Evolutionary conservation across 2,888 invertebrate genomes (phyloP).

Genomic region (Marasmarcha lunaedactyla): DNA sequence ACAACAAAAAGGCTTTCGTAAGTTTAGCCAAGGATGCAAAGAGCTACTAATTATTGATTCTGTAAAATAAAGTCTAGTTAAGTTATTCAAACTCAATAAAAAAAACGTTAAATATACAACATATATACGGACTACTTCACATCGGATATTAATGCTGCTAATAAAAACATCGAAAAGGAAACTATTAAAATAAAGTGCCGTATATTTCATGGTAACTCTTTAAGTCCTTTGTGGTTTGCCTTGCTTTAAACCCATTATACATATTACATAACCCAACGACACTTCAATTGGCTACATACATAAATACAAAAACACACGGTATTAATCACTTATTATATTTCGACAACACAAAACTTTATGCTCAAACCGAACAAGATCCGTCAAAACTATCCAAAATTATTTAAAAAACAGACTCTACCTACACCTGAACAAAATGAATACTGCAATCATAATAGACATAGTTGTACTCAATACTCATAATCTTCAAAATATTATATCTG

Average conservation of each 20-base stretch:
- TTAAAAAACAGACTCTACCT: too few relatives aligned
- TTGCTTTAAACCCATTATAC: slow-evolving; percentile 13
- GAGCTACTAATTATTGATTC: slow-evolving; percentile 16
- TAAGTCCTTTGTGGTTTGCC: slow-evolving; percentile 14
- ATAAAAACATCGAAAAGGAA: slow-evolving; percentile 6
- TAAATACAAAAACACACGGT: neutral
- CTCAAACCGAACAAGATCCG: neutral
- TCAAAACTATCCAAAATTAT: slow-evolving; percentile 1
- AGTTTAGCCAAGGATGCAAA: slow-evolving; percentile 14
- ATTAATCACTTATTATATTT: slow-evolving; percentile 4
- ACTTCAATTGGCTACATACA: neutral
- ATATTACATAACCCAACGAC: neutral
- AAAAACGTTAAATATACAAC: slow-evolving; percentile 10
- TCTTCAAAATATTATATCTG: too few relatives aligned
- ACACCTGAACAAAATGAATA: too few relatives aligned
- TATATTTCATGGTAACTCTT: slow-evolving; percentile 16
- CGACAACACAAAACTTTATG: slow-evolving; percentile 8
- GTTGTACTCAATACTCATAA: too few relatives aligned
- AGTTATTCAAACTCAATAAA: slow-evolving; percentile 7
- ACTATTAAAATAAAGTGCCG: slow-evolving; percentile 12
- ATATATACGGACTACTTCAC: slow-evolving; percentile 16
- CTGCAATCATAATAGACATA: too few relatives aligned
- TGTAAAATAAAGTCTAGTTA: too few relatives aligned
- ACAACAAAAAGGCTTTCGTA: slow-evolving; percentile 18
- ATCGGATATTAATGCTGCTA: slow-evolving; percentile 1